A percentile compares a stretch with the other conserved stretches of the same genome.
Conservation (phyloP, 2,113 vertebrate species). For the Cettia cetti region DNA sequence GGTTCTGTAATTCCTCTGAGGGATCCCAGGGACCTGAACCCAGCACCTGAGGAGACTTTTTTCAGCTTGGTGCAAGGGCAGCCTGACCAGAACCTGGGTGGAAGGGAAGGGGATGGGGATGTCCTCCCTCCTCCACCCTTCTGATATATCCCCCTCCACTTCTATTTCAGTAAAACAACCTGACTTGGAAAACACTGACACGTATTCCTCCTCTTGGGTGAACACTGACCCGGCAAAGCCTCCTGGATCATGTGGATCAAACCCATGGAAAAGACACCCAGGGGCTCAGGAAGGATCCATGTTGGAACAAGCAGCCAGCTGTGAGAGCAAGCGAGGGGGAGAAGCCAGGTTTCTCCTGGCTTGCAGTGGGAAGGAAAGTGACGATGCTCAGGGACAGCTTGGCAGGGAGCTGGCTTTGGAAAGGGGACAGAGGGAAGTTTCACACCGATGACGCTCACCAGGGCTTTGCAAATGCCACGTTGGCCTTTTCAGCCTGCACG, state of each 20-base stretch:
- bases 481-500: background rate
- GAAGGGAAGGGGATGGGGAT: background rate
- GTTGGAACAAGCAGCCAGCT: background rate
- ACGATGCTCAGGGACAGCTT: background rate
- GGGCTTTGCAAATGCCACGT: background rate
- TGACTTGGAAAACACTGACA: background rate
- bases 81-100: background rate
- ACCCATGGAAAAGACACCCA: background rate
- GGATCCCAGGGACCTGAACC: background rate
- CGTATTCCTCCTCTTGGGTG: background rate
- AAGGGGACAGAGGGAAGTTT: background rate
- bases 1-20: background rate
- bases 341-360: background rate
- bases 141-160: background rate
- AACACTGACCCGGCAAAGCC: background rate
- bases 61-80: background rate
- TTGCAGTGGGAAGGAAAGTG: background rate
- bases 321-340: background rate
- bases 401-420: background rate
- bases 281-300: rapidly evolving
- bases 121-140: background rate
- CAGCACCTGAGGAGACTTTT: background rate
- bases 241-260: background rate
- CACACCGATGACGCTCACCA: background rate
- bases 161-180: background rate